Evolutionary conservation across 2,113 vertebrate species (phyloP), one percentile per base, ranked within the genome.

Genomic region (Engystomops pustulosus): DNA sequence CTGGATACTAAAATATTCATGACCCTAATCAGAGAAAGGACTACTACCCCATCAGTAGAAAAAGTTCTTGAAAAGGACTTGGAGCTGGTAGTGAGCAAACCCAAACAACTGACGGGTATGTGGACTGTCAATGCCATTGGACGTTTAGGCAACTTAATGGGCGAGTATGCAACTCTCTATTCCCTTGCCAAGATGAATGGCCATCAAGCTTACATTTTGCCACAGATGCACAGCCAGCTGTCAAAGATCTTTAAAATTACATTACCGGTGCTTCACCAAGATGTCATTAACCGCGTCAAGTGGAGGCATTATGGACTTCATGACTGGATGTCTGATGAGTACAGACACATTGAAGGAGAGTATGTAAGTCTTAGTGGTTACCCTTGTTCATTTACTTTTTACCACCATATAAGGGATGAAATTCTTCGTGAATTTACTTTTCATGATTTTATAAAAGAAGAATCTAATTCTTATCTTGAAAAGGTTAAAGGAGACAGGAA

Each of bases 61-160:
- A 45, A 60, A 30, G 7, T 30, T 10, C 10, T 14, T 15, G 4
- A 38, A 32, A 27, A 25, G n/a, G 20, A 23, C 8, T 2, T 12
- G 18, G 1, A 6, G 0, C 23, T 20, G 9, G 23, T 6, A 25
- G 0, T 45, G 8, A 36, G 8, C 3, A 45, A 38, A 41, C 32
- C 77, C 23, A 62, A 79, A 79, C 23, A 51, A 18, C 55, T 65
- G 17, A 83, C 81, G 2, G 87, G 86, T 1, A 14, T 87, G 78
- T 90, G 86, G 86, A 90, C 90, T 3, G 84, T 90, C 49, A 87
- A 86, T 1, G 10, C 84, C 44, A 12, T 2, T 0, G 90, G 90
- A 14, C 88, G 88, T n/a, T 80, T 91, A 45, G 90, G 91, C 17
- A 92, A 92, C 83, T 87, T 90, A 86, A 91, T 91, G 90, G 91